Base-by-base conservation (phyloP, 1,140 invertebrate genomes). In the Tenebrio molitor region DNA sequence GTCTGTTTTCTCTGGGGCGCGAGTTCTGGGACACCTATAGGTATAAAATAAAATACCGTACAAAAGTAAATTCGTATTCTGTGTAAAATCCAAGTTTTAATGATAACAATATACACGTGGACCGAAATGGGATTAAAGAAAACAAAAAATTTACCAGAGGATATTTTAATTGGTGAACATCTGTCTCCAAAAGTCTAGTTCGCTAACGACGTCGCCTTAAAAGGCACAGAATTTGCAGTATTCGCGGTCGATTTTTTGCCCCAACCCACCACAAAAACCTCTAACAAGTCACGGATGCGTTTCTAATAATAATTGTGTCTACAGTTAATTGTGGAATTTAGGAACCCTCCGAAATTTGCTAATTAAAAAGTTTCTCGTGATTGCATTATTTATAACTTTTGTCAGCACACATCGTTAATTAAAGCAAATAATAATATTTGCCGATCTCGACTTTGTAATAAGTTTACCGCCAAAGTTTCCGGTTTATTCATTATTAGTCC, bases 341-440 rank as follows among this genome's bases (percentile, higher is more conserved):
- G 23, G 19, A n/a, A n/a, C n/a, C n/a, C 50, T 14, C n/a, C 23
- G 7, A 58, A 58, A 12, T 58, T 58, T 58, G 23, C 23, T 29
- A 58, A 58, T 58, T 58, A 58, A 58, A 29, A 29, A 29, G 25
- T 29, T 8, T 29, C 25, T 29, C 3, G 25, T 8, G 25, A 8
- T 29, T 58, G 50, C 50, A 58, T 58, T 58, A 58, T 58, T 58
- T 58, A 58, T 29, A 29, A 58, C 50, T 58, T 58, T 58, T 29
- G 21, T 17, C 10, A 42, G 53, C 41, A 66, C 42, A 73, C 67
- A 73, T 73, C 67, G 66, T 69, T 73, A 69, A 73, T 73, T 68
- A 69, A 44, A 73, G 63, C 72, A 73, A 73, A 73, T 73, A 73
- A 73, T 69, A 73, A 73, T 73, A 69, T 73, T 73, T 73, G 66